Percentiles rank a stretch among this genome's conserved stretches.
Conservation (phyloP, 2,113 vertebrate species). For the Alouatta palliata region DNA sequence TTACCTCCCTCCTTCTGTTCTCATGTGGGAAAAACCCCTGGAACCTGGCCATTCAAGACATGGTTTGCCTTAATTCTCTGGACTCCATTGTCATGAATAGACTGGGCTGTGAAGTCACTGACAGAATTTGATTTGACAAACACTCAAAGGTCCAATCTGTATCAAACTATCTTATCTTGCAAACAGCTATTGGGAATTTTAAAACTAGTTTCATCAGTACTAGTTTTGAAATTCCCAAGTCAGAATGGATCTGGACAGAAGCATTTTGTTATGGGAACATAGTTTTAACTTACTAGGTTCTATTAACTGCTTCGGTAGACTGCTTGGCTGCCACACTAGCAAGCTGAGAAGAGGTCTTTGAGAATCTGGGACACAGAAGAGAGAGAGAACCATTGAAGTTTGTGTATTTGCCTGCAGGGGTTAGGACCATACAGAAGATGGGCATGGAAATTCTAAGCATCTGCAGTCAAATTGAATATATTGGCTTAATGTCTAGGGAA, state of each 20-base stretch:
- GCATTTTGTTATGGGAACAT: background rate
- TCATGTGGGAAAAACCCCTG: background rate
- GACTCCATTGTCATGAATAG: background rate
- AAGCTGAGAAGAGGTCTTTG: background rate
- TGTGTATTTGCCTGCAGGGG: background rate
- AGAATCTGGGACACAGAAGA: background rate
- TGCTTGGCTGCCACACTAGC: background rate
- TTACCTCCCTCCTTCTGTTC: background rate
- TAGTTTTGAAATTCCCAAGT: background rate
- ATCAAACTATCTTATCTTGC: background rate
- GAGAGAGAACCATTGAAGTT: background rate
- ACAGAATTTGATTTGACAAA: background rate
- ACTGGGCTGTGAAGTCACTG: background rate
- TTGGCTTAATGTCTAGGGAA: background rate
- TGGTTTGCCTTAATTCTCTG: background rate
- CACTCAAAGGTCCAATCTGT: background rate
- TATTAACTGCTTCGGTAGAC: background rate
- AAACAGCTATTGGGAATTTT: background rate
- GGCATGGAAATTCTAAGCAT: background rate
- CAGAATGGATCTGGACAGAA: background rate
- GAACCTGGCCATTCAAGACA: background rate
- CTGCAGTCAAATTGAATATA: background rate
- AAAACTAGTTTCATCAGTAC: background rate
- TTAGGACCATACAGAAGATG: background rate
- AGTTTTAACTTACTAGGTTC: background rate